phyloP scores from a whole-genome alignment of 2,113 vertebrate species.

The Petrocephalus zakoni region DNA sequence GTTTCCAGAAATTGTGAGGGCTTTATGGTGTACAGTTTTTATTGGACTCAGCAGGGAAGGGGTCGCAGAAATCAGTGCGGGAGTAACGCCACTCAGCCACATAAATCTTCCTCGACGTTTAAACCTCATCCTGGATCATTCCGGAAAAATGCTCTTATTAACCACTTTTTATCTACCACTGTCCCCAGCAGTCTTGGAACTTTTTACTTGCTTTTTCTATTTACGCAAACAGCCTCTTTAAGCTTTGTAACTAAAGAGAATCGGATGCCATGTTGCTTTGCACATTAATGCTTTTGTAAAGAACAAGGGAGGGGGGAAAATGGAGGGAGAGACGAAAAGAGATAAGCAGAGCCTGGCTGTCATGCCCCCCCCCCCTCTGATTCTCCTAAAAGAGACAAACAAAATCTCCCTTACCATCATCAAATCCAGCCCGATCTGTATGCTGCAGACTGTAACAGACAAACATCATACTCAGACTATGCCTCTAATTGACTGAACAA shows the following conservation, averaged over 20 bases:
- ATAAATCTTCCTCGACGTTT: slow-evolving; percentile 68
- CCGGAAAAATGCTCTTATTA: slow-evolving; percentile 55
- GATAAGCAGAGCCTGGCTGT: slow-evolving; percentile 63
- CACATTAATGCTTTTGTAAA: slow-evolving; percentile 64
- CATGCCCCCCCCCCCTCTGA: slow-evolving; percentile 37
- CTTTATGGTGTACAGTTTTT: slow-evolving; percentile 64
- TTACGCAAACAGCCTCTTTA: slow-evolving; percentile 59
- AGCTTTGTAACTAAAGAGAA: slow-evolving; percentile 67
- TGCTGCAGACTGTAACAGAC: slow-evolving; percentile 58
- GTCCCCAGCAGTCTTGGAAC: slow-evolving; percentile 41
- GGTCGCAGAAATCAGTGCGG: slow-evolving; percentile 55
- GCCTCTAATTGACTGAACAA: slow-evolving; percentile 81
- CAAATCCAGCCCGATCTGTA: slow-evolving; percentile 59
- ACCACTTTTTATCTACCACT: slow-evolving; percentile 50
- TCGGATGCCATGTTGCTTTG: slow-evolving; percentile 55
- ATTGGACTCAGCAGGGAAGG: slow-evolving; percentile 50
- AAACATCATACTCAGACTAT: slow-evolving; percentile 60
- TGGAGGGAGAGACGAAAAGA: slow-evolving; percentile 51
- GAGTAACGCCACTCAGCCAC: slow-evolving; percentile 67
- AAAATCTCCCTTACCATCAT: slow-evolving; percentile 53
- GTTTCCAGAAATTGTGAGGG: slow-evolving; percentile 64
- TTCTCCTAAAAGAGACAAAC: slow-evolving; percentile 29
- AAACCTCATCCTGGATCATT: slow-evolving; percentile 64
- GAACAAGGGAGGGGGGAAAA: slow-evolving; percentile 30
- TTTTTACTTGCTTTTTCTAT: slow-evolving; percentile 47